These are phyloP conservation scores for Pseudococcus longispinus DNA, from an alignment of 2,888 invertebrate species.

Conservation along the genomic window DNA sequence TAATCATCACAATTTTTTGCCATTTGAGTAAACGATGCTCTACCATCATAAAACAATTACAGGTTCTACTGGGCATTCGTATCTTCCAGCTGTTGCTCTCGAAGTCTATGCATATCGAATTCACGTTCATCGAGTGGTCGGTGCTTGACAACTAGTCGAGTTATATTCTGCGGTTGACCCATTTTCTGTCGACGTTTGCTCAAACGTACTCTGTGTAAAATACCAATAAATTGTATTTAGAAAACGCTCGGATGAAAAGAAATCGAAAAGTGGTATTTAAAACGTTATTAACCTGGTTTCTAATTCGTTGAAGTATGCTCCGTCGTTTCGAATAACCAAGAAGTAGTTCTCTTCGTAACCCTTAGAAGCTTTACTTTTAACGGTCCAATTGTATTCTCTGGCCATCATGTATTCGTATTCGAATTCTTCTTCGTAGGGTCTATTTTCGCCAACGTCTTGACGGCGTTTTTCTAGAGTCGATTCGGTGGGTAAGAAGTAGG, in stretches of 20 bases:
- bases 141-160: conserved; percentile 87
- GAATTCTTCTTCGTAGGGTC: conserved; percentile 86
- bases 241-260: not conserved
- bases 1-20: too few relatives aligned
- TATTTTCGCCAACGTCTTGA: conserved; percentile 76
- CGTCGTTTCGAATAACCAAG: conserved; percentile 87
- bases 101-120: conserved; percentile 82
- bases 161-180: conserved; percentile 74
- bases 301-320: conserved; percentile 69
- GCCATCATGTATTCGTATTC: conserved; percentile 98
- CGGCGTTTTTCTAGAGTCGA: conserved; percentile 89
- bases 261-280: not conserved
- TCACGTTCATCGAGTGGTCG: conserved; percentile 84
- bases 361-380: conserved; percentile 93
- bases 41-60: too few relatives aligned
- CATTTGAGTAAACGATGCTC: too few relatives aligned
- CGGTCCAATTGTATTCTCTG: conserved; percentile 99
- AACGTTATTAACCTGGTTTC: conserved; percentile 41
- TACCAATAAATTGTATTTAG: not conserved
- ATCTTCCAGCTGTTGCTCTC: conserved; percentile 83
- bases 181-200: conserved; percentile 88
- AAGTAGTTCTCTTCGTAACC: conserved; percentile 98
- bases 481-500: conserved; percentile 95
- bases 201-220: conserved; percentile 76
- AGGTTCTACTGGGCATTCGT: too few relatives aligned